Percentiles rank a stretch among this genome's conserved stretches.
These are phyloP conservation scores for Lepidurus couesii DNA, from an alignment of 1,140 invertebrate genomes.

Conservation along the genomic window DNA sequence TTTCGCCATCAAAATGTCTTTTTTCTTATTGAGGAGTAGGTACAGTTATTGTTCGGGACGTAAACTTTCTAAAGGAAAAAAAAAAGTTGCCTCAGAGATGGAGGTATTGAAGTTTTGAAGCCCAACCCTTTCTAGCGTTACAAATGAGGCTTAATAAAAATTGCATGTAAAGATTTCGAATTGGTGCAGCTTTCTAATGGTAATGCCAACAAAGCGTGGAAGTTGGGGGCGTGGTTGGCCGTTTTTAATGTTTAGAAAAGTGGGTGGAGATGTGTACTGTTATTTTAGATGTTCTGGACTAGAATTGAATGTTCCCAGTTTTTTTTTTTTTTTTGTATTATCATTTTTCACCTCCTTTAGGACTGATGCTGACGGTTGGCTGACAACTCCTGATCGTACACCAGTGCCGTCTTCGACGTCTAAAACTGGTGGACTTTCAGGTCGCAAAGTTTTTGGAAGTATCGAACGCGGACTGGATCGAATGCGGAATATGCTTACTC, in stretches of 20 bases:
- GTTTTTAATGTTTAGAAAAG: too few species aligned
- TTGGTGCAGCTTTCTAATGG: background rate
- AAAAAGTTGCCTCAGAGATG: background rate
- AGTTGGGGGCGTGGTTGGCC: background rate
- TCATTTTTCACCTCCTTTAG: background rate
- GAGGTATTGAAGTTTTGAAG: background rate
- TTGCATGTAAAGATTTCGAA: background rate
- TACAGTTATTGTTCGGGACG: background rate
- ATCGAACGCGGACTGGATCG: conserved; percentile 63
- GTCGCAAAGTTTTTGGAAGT: conserved; percentile 60
- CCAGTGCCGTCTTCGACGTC: conserved; percentile 39
- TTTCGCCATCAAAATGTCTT: background rate
- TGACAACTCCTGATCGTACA: conserved; percentile 29
- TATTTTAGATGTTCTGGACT: background rate
- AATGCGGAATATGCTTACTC: conserved; percentile 64
- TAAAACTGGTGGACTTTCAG: conserved; percentile 39
- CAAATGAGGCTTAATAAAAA: background rate
- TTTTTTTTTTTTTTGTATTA: background rate
- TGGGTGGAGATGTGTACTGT: background rate
- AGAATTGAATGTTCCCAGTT: background rate
- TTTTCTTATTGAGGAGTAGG: background rate
- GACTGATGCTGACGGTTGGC: conserved; percentile 23
- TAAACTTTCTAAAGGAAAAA: conserved; percentile 2
- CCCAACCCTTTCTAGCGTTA: conserved; percentile 18
- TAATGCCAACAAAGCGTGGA: conserved; percentile 2